Evolutionary conservation across 2,797 vertebrate species (phyloP), one percentile per base, ranked within the genome.

Genomic region (Sebastiscus albofasciatus): DNA sequence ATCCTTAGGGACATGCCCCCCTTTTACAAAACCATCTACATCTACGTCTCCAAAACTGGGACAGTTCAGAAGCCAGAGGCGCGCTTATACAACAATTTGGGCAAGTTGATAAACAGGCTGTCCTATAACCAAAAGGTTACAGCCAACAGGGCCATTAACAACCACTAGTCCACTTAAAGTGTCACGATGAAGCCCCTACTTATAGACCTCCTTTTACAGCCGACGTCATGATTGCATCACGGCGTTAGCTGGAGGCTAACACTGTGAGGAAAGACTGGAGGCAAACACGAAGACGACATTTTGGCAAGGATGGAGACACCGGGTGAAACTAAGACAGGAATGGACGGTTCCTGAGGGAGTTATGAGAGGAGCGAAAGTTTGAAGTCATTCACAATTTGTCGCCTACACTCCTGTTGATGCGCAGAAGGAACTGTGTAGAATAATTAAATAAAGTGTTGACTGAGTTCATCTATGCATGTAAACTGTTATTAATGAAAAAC

Each of bases 1-100:
- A 1, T 61, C 85, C 79, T 73, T 1, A 18, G 79, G 73, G 84
- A 87, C 58, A 9, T 7, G 39, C 27, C 46, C 60, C 46, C 55
- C 52, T 89, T 88, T 75, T 16, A 61, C 61, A 74, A 64, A 83
- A 82, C 65, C 64, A 64, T 78, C 72, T 72, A 58, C 61, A 69
- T 75, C 66, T 79, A n/a, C 68, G 29, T 72, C 69, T 76, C 5
- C 12, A 33, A 81, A 93, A 81, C 46, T 75, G 76, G 82, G 84
- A 31, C 62, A 74, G 34, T 61, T 73, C 56, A 36, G 36, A 46
- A 80, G 61, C 72, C 72, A 68, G 58, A 72, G 36, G 59, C 36
- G 9, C 9, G 62, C 46, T 66, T 36, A 26, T 4, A 52, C 59
- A 74, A 55, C 27, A 22, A 49, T 60, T 60, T 13, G 18, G 22